Base-by-base conservation (phyloP, 1,140 invertebrate species). In the Eubasilissa regina region DNA sequence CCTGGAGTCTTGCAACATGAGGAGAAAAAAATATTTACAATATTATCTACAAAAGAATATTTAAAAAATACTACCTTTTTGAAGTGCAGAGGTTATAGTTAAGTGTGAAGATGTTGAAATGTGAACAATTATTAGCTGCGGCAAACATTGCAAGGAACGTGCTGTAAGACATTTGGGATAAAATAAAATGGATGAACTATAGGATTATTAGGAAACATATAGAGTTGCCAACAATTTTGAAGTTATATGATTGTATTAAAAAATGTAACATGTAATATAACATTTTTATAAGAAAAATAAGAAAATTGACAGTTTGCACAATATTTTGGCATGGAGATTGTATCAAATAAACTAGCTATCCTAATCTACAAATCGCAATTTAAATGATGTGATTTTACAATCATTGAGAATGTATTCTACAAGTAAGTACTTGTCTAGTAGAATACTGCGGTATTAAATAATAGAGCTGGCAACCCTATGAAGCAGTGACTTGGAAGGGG, bases 1-100 rank as follows among this genome's bases (percentile, higher is more conserved):
- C n/a, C n/a, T n/a, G n/a, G n/a, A n/a, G n/a, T n/a, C n/a, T n/a
- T n/a, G n/a, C n/a, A 51, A 51, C 48, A 51, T 15, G n/a, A 51
- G n/a, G n/a, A n/a, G 48, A 51, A 51, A 51, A 13, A 15, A 13
- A 51, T 51, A 51, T 51, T 1, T 4, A 21, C 56, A 60, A 4
- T 21, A 17, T 8, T 60, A 8, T 60, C 15, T 12, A 60, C 19
- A 60, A 60, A 60, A 35, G 25, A 3, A 35, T 53, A n/a, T n/a
- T 13, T 62, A 43, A 47, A 68, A 68, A n/a, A 68, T 68, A 68
- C 64, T 68, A 68, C 64, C 64, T 68, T 68, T 43, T 47, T 68
- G 64, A 51, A 51, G 48, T 68, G 64, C 64, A 68, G 64, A 45
- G 64, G 44, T 68, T 68, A 68, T 44, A 47, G 64, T 45, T 44